These are phyloP conservation scores for Drosophila tanythrix DNA, from an alignment of 2,888 invertebrate species.

Conservation along the genomic window DNA sequence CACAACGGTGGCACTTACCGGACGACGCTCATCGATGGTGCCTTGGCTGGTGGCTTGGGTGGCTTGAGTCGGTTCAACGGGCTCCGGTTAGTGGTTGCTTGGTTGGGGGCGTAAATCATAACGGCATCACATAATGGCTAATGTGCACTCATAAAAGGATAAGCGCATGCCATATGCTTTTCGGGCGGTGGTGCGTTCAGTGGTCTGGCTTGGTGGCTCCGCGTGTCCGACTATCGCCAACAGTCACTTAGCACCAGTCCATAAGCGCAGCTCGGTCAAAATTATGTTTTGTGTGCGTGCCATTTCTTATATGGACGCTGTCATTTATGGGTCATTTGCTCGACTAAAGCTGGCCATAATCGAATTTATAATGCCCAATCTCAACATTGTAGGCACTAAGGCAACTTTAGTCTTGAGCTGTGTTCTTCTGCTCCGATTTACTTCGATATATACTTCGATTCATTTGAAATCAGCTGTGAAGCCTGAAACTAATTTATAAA, in stretches of 20 bases:
- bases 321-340: constrained; percentile 74
- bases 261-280: constrained; percentile 31
- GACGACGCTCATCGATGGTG: constrained; percentile 57
- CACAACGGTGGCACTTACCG: constrained; percentile 80
- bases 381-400: neutral
- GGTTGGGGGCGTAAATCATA: constrained; percentile 78
- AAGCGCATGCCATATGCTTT: constrained; percentile 67
- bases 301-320: constrained; percentile 46
- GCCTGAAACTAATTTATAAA: neutral
- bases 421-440: neutral
- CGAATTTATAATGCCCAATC: neutral
- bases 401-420: neutral
- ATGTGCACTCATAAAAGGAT: constrained; percentile 80
- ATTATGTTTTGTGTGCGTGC: constrained; percentile 50
- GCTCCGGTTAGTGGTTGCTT: constrained; percentile 8
- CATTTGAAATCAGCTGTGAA: neutral
- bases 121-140: constrained; percentile 65
- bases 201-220: constrained; percentile 6
- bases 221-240: constrained; percentile 14
- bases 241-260: constrained; percentile 31
- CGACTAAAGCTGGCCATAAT: constrained; percentile 10
- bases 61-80: constrained; percentile 1
- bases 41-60: constrained; percentile 1
- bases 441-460: neutral
- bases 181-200: constrained; percentile 8